These are phyloP conservation scores for Bos indicus DNA, from an alignment of 2,113 vertebrate genomes.

Conservation along the genomic window DNA sequence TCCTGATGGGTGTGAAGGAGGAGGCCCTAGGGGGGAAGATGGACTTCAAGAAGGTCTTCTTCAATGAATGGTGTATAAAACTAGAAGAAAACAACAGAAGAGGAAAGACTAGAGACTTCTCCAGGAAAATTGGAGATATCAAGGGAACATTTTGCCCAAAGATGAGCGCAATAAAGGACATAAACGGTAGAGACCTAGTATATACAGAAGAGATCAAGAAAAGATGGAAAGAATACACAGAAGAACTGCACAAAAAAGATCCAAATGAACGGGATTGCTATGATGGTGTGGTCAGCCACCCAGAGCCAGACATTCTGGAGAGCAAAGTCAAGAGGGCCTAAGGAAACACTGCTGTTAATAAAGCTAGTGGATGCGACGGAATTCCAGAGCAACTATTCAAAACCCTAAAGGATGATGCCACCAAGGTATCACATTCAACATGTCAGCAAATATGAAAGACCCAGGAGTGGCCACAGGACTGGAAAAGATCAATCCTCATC, in stretches of 20 bases:
- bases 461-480: background rate
- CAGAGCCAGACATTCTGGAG: background rate
- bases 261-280: background rate
- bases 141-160: background rate
- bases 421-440: background rate
- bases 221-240: background rate
- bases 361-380: background rate
- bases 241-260: background rate
- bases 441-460: background rate
- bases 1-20: background rate
- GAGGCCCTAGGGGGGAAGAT: background rate
- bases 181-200: background rate
- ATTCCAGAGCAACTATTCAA: background rate
- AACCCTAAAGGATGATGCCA: background rate
- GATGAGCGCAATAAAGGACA: background rate
- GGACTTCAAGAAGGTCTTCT: background rate
- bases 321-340: background rate
- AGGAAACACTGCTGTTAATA: background rate
- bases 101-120: background rate
- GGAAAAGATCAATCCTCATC: background rate
- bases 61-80: background rate
- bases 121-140: background rate
- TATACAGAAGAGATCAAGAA: background rate
- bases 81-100: background rate
- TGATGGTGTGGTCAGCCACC: background rate